Conservation (phyloP, 2,888 invertebrate genomes). For the Lasioglossum figueresi region DNA sequence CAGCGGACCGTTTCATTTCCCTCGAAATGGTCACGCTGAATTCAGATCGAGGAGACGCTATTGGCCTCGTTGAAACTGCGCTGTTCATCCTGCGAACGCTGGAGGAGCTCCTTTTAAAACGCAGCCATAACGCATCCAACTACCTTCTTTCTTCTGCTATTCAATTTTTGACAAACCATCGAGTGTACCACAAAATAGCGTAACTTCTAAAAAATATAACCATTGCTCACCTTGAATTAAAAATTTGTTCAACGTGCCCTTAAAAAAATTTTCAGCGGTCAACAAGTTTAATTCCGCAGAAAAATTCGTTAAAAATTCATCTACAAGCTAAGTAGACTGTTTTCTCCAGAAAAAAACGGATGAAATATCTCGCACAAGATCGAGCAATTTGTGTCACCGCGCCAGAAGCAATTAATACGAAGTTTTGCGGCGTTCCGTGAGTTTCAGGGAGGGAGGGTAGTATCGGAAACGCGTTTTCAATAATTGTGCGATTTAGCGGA, state of each 20-base stretch:
- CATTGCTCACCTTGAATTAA: background rate
- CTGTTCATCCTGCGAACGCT: background rate
- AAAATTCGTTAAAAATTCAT: too few species aligned
- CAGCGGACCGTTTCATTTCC: slow-evolving; percentile 9
- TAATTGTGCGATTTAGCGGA: slow-evolving; percentile 82
- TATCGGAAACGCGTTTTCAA: slow-evolving; percentile 80
- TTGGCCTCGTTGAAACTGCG: background rate
- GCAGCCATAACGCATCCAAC: background rate
- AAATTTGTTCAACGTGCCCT: too few species aligned
- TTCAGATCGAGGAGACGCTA: slow-evolving; percentile 14
- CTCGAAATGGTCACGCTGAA: slow-evolving; percentile 5
- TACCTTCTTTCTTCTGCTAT: too few species aligned
- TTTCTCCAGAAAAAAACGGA: too few species aligned
- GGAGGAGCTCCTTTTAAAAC: background rate
- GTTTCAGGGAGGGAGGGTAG: too few species aligned
- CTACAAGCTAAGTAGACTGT: too few species aligned
- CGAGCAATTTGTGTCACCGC: background rate
- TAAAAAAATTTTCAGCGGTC: too few species aligned
- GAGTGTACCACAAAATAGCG: background rate
- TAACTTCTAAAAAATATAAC: background rate
- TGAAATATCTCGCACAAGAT: background rate
- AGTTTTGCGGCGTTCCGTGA: slow-evolving; percentile 3
- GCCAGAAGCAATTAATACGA: slow-evolving; percentile 47
- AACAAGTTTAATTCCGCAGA: too few species aligned
- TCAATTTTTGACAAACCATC: background rate